Conservation (phyloP, 2,113 vertebrate genomes). For the Malurus melanocephalus region DNA sequence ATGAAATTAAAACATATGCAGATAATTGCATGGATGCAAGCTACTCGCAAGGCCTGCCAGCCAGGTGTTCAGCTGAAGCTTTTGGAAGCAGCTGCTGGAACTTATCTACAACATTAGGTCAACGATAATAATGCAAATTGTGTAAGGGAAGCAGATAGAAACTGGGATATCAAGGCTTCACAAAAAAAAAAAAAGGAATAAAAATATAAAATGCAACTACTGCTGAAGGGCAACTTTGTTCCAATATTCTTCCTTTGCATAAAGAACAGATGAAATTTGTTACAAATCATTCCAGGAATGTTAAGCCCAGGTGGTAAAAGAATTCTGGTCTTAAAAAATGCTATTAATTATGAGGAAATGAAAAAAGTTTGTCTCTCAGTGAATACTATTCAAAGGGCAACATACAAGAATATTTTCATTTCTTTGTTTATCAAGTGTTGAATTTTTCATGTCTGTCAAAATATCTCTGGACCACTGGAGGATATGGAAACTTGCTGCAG, state of each 20-base stretch:
- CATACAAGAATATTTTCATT: not conserved
- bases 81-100: not conserved
- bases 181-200: slow-evolving; percentile 8
- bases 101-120: not conserved
- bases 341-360: not conserved
- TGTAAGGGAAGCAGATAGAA: not conserved
- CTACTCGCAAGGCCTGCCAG: not conserved
- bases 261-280: slow-evolving; percentile 26
- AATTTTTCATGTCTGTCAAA: not conserved
- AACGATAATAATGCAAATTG: not conserved
- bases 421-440: not conserved
- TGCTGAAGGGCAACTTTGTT: slow-evolving; percentile 32
- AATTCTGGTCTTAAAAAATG: not conserved
- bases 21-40: not conserved
- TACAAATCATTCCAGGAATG: not conserved
- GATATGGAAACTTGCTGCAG: not conserved
- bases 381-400: not conserved
- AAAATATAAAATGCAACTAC: slow-evolving; percentile 12
- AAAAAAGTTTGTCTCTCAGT: not conserved
- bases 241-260: not conserved
- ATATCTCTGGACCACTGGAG: not conserved
- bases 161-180: not conserved
- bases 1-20: not conserved
- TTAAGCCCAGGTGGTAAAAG: slow-evolving; percentile 3
- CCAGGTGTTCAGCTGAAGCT: not conserved